Evolutionary conservation across 2,113 vertebrate species (phyloP).

Genomic region (Sapajus apella): DNA sequence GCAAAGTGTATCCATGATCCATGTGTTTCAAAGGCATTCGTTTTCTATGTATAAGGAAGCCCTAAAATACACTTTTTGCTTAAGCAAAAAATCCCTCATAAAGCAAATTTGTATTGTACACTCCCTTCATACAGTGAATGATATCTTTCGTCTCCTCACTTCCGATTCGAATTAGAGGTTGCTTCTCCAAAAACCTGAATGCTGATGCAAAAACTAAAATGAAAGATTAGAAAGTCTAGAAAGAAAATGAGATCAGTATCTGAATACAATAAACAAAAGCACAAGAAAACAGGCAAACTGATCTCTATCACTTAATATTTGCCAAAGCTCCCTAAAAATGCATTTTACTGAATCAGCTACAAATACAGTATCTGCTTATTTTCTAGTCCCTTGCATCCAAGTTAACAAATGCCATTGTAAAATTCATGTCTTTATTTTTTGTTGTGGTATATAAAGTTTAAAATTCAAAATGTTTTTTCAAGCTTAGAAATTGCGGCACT

Average conservation of each 20-base stretch:
- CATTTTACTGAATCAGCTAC: background rate
- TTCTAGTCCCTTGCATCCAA: background rate
- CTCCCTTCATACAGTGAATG: background rate
- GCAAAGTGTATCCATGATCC: fast-evolving
- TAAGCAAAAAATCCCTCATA: background rate
- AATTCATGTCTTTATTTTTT: background rate
- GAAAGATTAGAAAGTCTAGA: background rate
- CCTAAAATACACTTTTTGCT: background rate
- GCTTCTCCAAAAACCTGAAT: background rate
- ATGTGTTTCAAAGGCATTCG: background rate
- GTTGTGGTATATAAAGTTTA: background rate
- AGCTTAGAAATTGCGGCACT: background rate
- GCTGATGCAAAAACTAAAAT: background rate
- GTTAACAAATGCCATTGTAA: background rate
- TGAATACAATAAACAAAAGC: background rate
- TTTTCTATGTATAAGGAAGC: background rate
- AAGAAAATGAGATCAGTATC: background rate
- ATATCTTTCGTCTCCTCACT: background rate
- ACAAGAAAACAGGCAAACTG: background rate
- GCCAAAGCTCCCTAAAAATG: background rate
- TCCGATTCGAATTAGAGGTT: background rate
- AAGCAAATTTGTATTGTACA: background rate
- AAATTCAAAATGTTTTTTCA: background rate
- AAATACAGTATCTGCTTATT: conserved; percentile 3
- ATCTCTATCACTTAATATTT: background rate